phyloP scores from a whole-genome alignment of 37 sponge, comb jelly and placozoan genomes.

The Tethya wilhelma region DNA sequence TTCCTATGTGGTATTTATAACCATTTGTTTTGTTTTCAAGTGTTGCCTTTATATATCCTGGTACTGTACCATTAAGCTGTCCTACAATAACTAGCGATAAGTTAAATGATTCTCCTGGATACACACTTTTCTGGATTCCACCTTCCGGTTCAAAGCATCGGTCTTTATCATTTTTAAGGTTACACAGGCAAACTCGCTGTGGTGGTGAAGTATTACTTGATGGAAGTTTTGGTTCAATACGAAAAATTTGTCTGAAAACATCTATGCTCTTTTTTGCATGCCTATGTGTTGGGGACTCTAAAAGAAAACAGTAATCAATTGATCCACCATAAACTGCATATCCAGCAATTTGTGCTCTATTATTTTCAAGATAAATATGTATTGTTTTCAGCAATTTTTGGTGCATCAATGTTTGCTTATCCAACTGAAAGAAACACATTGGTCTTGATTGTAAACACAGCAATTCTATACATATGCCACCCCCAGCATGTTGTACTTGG shows the following conservation, averaged over 20 bases:
- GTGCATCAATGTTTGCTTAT: not conserved
- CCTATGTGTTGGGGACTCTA: not conserved
- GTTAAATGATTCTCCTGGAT: conserved; percentile 20
- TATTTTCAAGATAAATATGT: not conserved
- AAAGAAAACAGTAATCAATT: not conserved
- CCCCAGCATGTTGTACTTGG: conserved; percentile 5
- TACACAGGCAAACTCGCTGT: conserved; percentile 8
- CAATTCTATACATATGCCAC: conserved; percentile 29
- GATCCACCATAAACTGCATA: not conserved
- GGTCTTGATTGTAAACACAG: conserved; percentile 15
- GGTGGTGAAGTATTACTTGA: conserved; percentile 13
- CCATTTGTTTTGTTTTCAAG: not conserved
- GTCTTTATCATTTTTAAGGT: not conserved
- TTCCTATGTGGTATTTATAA: too few relatives aligned
- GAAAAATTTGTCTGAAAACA: not conserved
- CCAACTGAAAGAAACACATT: conserved; percentile 38
- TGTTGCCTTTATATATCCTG: not conserved
- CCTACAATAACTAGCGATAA: conserved; percentile 3
- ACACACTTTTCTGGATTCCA: not conserved
- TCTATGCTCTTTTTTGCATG: not conserved
- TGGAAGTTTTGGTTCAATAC: not conserved
- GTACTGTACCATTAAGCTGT: conserved; percentile 23
- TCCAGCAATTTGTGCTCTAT: not conserved
- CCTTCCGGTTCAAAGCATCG: not conserved
- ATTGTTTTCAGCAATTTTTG: not conserved